Percentiles rank a stretch among this genome's conserved stretches.
These are phyloP conservation scores for Hippolais icterina DNA, from an alignment of 2,113 vertebrate genomes.

Conservation along the genomic window DNA sequence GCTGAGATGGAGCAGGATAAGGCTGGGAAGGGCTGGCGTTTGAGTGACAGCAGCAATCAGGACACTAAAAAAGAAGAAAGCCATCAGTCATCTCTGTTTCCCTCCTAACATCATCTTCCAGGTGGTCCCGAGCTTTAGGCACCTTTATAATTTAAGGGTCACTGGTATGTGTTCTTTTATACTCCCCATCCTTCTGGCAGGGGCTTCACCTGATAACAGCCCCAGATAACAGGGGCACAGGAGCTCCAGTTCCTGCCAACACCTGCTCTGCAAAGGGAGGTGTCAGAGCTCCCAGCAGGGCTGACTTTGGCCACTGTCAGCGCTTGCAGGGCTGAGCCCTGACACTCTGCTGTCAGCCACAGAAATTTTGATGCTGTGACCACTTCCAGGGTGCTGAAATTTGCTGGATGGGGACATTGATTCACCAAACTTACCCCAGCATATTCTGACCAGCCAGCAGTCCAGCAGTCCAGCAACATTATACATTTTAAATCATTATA, in stretches of 20 bases:
- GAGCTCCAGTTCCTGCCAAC: neutral
- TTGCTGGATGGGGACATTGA: neutral
- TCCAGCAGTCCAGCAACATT: neutral
- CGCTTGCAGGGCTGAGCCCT: fast-evolving
- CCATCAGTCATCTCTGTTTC: neutral
- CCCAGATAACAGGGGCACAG: neutral
- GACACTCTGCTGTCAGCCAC: neutral
- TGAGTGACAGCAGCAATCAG: constrained; percentile 16
- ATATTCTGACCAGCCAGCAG: neutral
- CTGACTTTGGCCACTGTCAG: neutral
- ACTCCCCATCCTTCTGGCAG: neutral
- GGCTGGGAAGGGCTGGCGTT: neutral
- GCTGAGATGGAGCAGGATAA: constrained; percentile 40
- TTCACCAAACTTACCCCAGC: neutral
- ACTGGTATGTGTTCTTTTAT: neutral
- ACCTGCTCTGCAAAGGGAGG: constrained; percentile 11
- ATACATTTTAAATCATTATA: neutral
- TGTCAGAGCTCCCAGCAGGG: neutral
- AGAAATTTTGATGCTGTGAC: neutral
- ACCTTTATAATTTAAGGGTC: constrained; percentile 15
- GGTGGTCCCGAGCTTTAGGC: constrained; percentile 44
- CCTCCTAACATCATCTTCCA: constrained; percentile 1
- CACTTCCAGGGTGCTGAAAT: neutral
- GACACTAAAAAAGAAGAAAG: neutral
- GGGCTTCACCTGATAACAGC: constrained; percentile 10